Base-by-base conservation (phyloP, 2,113 vertebrate species). In the Xiphorhynchus elegans region DNA sequence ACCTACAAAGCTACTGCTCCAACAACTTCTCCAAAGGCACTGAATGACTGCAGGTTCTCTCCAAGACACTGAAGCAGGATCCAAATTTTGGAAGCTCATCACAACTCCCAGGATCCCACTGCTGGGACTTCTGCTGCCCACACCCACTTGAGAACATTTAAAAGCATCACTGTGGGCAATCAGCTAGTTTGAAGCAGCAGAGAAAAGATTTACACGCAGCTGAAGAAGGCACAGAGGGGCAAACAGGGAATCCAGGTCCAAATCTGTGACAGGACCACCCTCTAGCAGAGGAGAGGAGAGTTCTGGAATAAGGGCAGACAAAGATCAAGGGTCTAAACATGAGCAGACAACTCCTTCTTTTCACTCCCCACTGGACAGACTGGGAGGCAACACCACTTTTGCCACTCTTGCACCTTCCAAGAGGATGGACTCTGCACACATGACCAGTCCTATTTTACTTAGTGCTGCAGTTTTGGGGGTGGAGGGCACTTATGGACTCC, bases 401-500 rank as follows among this genome's bases (percentile, higher is more conserved):
- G 11, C 72, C 23, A 11, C 3, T 21, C 0, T 1, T 2, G 1
- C 28, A 42, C 3, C 26, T 39, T 25, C n/a, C 31, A 19, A 2
- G 3, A 50, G 46, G 20, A 24, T 3, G 29, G 11, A 29, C 7
- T 1, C 3, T 7, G 5, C 44, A 49, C 18, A 6, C 4, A 12
- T 62, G 5, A 29, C 3, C 52, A n/a, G 17, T 2, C 5, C 0
- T 6, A 1, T 25, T 25, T 24, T 2, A 20, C 24, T 35, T 24
- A 3, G 14, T 2, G 26, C 18, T 13, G 21, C 26, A 21, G 1
- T 7, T 17, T 17, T 49, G 29, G 1, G 17, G 6, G 13, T 2
- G 3, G 2, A 19, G 4, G 2, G 9, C 55, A 62, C 6, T 31
- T 1, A 13, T 0, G 0, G 24, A 11, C 18, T 11, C 35, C 4